Base-by-base conservation (phyloP, 2,888 invertebrate genomes). In the Thumatha senex region DNA sequence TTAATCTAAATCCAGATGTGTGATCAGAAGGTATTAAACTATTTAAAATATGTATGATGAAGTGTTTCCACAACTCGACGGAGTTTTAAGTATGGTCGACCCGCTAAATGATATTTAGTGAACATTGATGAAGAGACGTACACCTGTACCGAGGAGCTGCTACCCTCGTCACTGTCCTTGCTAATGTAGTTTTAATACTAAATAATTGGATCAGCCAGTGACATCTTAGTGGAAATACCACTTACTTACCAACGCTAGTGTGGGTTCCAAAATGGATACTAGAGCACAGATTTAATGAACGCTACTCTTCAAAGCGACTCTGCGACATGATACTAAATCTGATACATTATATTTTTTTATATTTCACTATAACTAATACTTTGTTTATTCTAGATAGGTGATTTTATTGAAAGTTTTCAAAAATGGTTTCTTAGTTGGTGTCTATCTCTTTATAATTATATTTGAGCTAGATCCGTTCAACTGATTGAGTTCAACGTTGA, bases 121-220 rank as follows among this genome's bases (percentile, higher is more conserved):
- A 11, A 47, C 41, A 57, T 36, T 46, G 40, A 43, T 41, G 24
- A 39, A 15, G 10, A 29, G 34, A 11, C 12, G 43, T 24, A 24
- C 40, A 44, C 40, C 36, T 38, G 43, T 40, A 47, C 15, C 39
- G 4, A 1, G 11, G 29, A 31, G 41, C 30, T 29, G 33, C 38
- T 18, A 52, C 52, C 48, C 52, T 53, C 45, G 40, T 53, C 52
- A 52, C 48, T 53, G 45, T 48, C 44, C 18, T n/a, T 9, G 33
- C 39, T 49, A 44, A 49, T 39, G 18, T 38, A 48, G 18, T 48
- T 48, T 42, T 42, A 48, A 48, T 42, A 48, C 13, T n/a, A 31
- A 31, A 18, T 48, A 36, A 48, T 42, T 42, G 18, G 41, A 42
- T 48, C 18, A 48, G 13, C 15, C 38, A 38, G 38, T 30, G 42